A percentile compares a stretch with the other conserved stretches of the same genome.
Evolutionary conservation across 2,113 vertebrate species (phyloP).

Genomic region (Naja naja): DNA sequence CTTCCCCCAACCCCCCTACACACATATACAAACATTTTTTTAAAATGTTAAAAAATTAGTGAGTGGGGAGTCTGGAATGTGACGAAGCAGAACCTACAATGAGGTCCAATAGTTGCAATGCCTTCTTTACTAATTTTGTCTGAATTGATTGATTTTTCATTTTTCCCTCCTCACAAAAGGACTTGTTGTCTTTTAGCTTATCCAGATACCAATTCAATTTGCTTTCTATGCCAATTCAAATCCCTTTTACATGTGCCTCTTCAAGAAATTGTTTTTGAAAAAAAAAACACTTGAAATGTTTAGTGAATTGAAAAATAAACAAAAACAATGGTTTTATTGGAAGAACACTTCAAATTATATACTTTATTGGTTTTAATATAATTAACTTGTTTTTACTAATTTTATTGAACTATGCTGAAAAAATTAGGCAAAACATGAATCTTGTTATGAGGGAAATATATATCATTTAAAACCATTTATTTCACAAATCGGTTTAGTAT

Average conservation of each 20-base stretch:
- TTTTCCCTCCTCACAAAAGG: background rate
- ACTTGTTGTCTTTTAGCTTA: background rate
- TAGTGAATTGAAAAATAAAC: background rate
- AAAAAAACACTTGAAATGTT: background rate
- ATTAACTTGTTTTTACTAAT: background rate
- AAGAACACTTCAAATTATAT: background rate
- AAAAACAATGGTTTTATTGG: background rate
- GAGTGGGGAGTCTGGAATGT: background rate
- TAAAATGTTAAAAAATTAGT: background rate
- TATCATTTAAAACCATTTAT: background rate
- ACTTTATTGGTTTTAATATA: background rate
- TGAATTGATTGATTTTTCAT: background rate
- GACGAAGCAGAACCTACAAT: background rate
- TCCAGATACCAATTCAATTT: background rate
- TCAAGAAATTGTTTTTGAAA: background rate
- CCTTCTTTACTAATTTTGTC: background rate
- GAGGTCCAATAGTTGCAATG: background rate
- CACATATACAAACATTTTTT: background rate
- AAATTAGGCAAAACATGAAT: background rate
- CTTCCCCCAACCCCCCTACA: fast-evolving
- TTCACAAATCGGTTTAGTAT: background rate
- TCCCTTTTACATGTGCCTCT: background rate
- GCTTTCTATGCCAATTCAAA: background rate
- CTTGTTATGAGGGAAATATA: background rate
- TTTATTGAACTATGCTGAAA: background rate